Evolutionary conservation across 2,888 invertebrate genomes (phyloP).

Genomic region (Drosophila ezoana): DNA sequence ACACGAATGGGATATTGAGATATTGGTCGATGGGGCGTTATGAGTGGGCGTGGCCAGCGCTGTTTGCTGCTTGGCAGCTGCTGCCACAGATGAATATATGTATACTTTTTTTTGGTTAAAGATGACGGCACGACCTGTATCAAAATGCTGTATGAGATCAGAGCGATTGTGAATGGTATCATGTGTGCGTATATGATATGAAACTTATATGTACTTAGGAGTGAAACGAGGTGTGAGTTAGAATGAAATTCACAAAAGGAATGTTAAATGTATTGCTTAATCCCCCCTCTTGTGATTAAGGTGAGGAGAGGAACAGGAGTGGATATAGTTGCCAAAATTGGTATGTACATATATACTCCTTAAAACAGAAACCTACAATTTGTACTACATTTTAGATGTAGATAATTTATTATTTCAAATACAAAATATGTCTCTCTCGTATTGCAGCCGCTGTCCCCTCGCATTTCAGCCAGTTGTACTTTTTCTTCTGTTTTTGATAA

Average conservation of each 20-base stretch:
- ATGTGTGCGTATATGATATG: background rate
- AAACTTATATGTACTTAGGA: background rate
- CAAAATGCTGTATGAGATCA: conserved; percentile 11
- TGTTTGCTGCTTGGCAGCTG: conserved; percentile 59
- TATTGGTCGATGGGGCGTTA: conserved; percentile 42
- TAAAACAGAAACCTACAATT: too few relatives aligned
- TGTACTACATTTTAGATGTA: too few relatives aligned
- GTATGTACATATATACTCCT: too few relatives aligned
- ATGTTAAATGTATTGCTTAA: background rate
- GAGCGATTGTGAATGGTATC: conserved; percentile 1
- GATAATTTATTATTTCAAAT: too few relatives aligned
- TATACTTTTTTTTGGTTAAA: conserved; percentile 3
- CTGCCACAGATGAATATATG: conserved; percentile 27
- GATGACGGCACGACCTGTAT: conserved; percentile 21
- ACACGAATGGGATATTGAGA: conserved; percentile 63
- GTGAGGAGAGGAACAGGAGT: too few relatives aligned
- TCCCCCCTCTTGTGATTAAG: too few relatives aligned
- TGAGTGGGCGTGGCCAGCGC: conserved; percentile 59
- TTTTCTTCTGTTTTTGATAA: background rate
- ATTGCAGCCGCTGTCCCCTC: background rate
- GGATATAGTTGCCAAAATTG: too few relatives aligned
- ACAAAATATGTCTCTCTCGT: too few relatives aligned
- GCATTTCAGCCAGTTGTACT: conserved; percentile 1
- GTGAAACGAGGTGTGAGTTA: background rate
- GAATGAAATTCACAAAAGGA: background rate